These are phyloP conservation scores for Condylura cristata DNA, from an alignment of 2,113 vertebrate genomes.

Conservation along the genomic window DNA sequence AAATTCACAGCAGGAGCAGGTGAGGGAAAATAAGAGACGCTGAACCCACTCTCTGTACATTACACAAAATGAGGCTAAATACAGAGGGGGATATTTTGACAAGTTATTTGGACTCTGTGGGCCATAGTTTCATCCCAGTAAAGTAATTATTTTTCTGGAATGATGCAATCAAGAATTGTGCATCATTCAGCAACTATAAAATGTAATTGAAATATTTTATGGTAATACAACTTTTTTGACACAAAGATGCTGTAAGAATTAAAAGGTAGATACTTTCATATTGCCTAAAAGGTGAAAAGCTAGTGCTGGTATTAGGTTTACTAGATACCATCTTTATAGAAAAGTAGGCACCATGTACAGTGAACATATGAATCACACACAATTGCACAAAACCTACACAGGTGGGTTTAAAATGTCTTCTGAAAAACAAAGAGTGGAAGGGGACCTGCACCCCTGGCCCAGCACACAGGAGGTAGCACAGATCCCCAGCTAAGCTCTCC, in stretches of 20 bases:
- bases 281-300: constrained; percentile 27
- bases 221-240: constrained; percentile 31
- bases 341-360: not conserved
- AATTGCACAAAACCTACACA: not conserved
- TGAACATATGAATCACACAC: not conserved
- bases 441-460: too few species aligned
- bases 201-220: constrained; percentile 40
- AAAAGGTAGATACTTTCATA: constrained; percentile 6
- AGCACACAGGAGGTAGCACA: too few species aligned
- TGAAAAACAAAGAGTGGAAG: constrained; percentile 20
- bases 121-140: not conserved
- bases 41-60: not conserved
- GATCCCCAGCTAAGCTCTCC: too few species aligned
- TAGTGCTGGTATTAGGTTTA: not conserved
- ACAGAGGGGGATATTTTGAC: not conserved
- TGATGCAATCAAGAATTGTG: constrained; percentile 26
- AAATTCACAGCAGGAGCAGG: not conserved
- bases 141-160: constrained; percentile 38
- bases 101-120: constrained; percentile 40
- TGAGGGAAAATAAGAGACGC: not conserved
- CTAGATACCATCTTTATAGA: constrained; percentile 1
- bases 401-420: not conserved
- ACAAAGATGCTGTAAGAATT: not conserved
- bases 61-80: constrained; percentile 13
- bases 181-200: not conserved